These are phyloP conservation scores for Todiramphus saurophagus DNA, from an alignment of 2,113 vertebrate species.

Conservation along the genomic window DNA sequence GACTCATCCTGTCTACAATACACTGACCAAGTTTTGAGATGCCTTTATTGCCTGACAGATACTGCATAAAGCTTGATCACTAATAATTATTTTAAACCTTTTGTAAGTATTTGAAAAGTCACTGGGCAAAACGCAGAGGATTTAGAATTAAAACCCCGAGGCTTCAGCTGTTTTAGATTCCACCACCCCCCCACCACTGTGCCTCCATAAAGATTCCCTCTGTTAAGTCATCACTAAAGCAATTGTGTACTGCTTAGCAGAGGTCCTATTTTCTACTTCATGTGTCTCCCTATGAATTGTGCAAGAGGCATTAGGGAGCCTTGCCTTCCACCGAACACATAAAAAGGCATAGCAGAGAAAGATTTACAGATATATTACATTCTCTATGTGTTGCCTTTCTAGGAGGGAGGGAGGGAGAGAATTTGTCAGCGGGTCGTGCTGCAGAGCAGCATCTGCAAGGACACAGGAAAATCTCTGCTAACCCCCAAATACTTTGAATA, in stretches of 20 bases:
- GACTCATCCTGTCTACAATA: background rate
- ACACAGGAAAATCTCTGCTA: background rate
- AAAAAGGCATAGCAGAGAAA: slow-evolving; percentile 34
- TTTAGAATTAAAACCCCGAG: background rate
- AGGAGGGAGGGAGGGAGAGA: background rate
- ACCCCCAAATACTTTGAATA: background rate
- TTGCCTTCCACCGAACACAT: slow-evolving; percentile 4
- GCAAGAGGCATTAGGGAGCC: slow-evolving; percentile 40
- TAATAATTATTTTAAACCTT: slow-evolving; percentile 16
- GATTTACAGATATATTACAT: slow-evolving; percentile 15
- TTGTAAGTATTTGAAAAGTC: background rate
- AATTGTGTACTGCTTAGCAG: slow-evolving; percentile 36
- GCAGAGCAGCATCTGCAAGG: background rate
- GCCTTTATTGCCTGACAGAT: background rate
- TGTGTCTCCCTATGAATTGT: slow-evolving; percentile 49
- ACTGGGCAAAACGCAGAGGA: background rate
- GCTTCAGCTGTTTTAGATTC: background rate
- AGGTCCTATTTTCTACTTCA: slow-evolving; percentile 54
- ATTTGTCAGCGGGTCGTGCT: background rate
- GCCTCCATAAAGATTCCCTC: slow-evolving; percentile 31
- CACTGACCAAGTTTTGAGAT: background rate
- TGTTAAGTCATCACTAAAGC: slow-evolving; percentile 42
- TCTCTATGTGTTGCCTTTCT: slow-evolving; percentile 1
- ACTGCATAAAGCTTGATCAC: background rate
- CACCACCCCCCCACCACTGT: background rate